Percentiles rank a stretch among this genome's conserved stretches.
Conservation (phyloP, 2,797 vertebrate species). For the Eospalax fontanierii region DNA sequence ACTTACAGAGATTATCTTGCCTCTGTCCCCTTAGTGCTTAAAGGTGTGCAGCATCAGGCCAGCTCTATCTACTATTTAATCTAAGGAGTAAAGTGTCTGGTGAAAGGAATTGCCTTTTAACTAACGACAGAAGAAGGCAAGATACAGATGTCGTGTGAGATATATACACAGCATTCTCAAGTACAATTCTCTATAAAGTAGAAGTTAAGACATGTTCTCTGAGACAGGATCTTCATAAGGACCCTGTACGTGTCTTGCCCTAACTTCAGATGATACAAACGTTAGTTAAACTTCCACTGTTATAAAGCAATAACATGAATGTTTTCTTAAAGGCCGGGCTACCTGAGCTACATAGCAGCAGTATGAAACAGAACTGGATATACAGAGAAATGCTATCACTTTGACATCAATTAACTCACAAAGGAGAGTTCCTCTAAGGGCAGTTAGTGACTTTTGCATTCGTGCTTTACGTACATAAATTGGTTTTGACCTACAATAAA, state of each 20-base stretch:
- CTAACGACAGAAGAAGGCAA: background rate
- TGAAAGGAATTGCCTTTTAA: background rate
- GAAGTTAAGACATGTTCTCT: background rate
- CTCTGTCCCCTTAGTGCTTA: too few species aligned
- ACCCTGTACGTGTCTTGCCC: rapidly evolving
- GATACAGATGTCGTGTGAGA: background rate
- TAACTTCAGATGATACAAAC: background rate
- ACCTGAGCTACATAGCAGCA: slow-evolving; percentile 22
- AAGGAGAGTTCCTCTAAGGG: background rate
- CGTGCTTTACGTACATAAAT: background rate
- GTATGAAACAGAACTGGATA: slow-evolving; percentile 31
- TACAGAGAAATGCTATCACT: background rate
- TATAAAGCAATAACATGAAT: background rate
- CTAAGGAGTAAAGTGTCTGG: background rate
- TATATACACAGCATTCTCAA: background rate
- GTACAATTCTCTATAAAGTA: background rate
- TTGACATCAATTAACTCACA: background rate
- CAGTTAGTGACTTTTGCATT: background rate
- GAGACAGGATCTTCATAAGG: background rate
- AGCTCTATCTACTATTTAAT: background rate
- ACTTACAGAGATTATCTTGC: too few species aligned
- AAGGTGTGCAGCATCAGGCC: too few species aligned
- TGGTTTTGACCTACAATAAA: background rate
- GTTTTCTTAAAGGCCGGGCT: background rate
- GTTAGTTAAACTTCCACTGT: background rate